A percentile compares a stretch with the other conserved stretches of the same genome.
Evolutionary conservation across 2,888 invertebrate genomes (phyloP).

Genomic region (Eupelmus urozonus): DNA sequence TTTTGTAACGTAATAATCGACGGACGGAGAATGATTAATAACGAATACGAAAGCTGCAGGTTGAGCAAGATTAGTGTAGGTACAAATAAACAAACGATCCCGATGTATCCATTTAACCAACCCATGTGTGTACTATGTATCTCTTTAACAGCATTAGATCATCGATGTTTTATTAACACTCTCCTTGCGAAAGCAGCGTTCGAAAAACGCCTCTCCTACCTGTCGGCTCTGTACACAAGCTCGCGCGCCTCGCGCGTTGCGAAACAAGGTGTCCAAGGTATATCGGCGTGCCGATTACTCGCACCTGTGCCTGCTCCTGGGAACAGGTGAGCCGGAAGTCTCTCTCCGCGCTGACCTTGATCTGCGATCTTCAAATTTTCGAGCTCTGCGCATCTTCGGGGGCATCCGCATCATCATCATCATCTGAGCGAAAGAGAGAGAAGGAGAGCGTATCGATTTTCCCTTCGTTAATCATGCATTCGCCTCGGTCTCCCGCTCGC

Average conservation of each 20-base stretch:
- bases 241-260: too few species aligned
- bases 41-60: too few species aligned
- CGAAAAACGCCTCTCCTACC: background rate
- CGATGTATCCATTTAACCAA: background rate
- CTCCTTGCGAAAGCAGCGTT: conserved; percentile 18
- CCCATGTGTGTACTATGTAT: too few species aligned
- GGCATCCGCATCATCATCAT: conserved; percentile 2
- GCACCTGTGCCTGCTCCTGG: background rate
- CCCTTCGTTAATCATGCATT: conserved; percentile 44
- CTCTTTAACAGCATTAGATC: conserved; percentile 28
- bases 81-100: background rate
- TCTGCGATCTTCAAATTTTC: conserved; percentile 32
- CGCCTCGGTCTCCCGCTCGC: conserved; percentile 3
- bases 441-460: conserved; percentile 2
- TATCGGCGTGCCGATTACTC: background rate
- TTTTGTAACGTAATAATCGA: too few species aligned
- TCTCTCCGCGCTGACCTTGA: conserved; percentile 43
- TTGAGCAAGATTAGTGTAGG: background rate
- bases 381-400: background rate
- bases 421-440: conserved; percentile 1
- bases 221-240: too few species aligned
- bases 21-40: too few species aligned
- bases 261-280: too few species aligned
- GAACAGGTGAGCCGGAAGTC: conserved; percentile 42
- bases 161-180: conserved; percentile 14